Conservation (phyloP, 2,797 vertebrate genomes). For the Manis javanica region DNA sequence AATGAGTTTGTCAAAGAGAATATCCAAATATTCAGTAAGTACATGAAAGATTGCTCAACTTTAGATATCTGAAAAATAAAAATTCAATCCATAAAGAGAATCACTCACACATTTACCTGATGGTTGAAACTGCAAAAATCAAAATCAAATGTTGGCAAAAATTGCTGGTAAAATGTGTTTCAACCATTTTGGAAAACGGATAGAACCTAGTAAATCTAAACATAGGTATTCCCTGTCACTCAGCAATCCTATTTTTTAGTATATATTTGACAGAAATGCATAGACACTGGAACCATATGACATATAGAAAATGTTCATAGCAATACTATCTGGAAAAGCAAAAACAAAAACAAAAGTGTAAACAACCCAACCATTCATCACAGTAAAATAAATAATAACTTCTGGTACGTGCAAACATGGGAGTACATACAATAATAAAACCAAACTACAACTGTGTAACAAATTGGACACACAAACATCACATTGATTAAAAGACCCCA, state of each 20-base stretch:
- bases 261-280: background rate
- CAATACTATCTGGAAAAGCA: background rate
- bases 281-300: background rate
- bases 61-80: background rate
- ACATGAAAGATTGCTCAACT: background rate
- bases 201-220: background rate
- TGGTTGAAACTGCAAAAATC: background rate
- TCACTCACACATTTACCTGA: background rate
- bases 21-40: background rate
- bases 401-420: background rate
- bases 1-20: background rate
- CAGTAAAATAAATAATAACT: background rate
- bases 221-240: background rate
- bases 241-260: background rate
- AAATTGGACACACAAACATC: background rate
- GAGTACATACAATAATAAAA: background rate
- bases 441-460: background rate
- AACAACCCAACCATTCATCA: background rate
- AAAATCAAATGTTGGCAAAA: background rate
- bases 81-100: background rate
- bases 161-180: background rate
- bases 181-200: background rate
- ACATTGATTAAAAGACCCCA: background rate
- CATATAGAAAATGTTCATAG: too few species aligned
- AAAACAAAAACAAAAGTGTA: background rate